Evolutionary conservation across 2,888 invertebrate species (phyloP).

Genomic region (Hirtodrosophila alboralis): DNA sequence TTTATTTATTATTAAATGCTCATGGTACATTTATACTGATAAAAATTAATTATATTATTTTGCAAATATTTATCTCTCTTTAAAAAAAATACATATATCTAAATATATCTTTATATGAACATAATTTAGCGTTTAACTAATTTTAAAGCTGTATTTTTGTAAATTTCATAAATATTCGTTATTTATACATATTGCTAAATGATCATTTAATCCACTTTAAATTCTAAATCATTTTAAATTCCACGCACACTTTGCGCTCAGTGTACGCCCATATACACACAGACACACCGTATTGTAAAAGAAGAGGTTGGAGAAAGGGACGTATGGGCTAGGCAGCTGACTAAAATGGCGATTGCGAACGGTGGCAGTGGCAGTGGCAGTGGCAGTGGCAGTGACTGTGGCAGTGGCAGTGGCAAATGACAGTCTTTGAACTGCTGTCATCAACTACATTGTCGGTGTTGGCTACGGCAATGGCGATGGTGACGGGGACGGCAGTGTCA

Average conservation of each 20-base stretch:
- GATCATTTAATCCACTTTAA: conserved; percentile 37
- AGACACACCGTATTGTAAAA: conserved; percentile 3
- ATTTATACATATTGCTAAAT: conserved; percentile 9
- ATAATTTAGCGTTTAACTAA: too few relatives aligned
- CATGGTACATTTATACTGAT: too few relatives aligned
- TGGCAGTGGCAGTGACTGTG: conserved; percentile 16
- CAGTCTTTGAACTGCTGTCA: conserved; percentile 78
- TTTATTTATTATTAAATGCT: too few relatives aligned
- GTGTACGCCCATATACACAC: conserved; percentile 11
- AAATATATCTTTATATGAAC: too few relatives aligned
- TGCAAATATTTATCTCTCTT: too few relatives aligned
- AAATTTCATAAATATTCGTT: too few relatives aligned
- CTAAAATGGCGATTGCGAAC: conserved; percentile 24
- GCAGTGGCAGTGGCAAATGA: conserved; percentile 60
- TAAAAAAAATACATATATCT: too few relatives aligned
- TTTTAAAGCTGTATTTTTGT: too few relatives aligned
- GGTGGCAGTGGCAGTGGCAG: conserved; percentile 6
- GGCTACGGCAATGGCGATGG: conserved; percentile 30
- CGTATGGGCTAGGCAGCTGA: conserved; percentile 9
- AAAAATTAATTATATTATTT: too few relatives aligned
- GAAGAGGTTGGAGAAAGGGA: background rate
- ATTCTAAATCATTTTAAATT: conserved; percentile 38
- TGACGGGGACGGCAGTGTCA: conserved; percentile 2
- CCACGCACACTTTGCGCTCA: conserved; percentile 36
- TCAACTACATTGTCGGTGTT: conserved; percentile 72